phyloP scores from a whole-genome alignment of 1,140 invertebrate species.

The Nebria ingens region DNA sequence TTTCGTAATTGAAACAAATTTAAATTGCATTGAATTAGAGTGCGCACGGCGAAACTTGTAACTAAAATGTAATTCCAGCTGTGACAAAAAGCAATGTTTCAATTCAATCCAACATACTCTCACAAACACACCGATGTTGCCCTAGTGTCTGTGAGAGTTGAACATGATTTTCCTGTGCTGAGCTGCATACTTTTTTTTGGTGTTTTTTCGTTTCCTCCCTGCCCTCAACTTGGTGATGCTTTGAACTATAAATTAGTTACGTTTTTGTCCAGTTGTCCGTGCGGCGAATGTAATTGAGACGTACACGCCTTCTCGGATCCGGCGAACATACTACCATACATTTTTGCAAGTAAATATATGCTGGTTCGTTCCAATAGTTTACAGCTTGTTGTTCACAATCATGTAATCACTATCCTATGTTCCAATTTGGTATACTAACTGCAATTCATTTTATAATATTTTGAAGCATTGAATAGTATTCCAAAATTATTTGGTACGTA shows the following conservation, averaged over 20 bases:
- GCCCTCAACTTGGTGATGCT: not conserved
- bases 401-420: not conserved
- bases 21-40: too few relatives aligned
- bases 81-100: not conserved
- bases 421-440: not conserved
- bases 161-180: not conserved
- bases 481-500: not conserved
- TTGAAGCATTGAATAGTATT: not conserved
- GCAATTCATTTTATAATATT: not conserved
- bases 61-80: not conserved
- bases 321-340: not conserved
- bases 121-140: not conserved
- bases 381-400: not conserved
- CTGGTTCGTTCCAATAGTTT: not conserved
- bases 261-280: constrained; percentile 4
- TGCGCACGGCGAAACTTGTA: too few relatives aligned
- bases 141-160: not conserved
- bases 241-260: not conserved
- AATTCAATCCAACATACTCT: not conserved
- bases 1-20: too few relatives aligned
- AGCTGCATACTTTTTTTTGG: too few relatives aligned
- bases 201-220: not conserved
- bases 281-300: constrained; percentile 4
- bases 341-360: constrained; percentile 5
- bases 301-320: not conserved